Evolutionary conservation across 1,140 invertebrate genomes (phyloP).

Genomic region (Lepidotrigona ventralis): DNA sequence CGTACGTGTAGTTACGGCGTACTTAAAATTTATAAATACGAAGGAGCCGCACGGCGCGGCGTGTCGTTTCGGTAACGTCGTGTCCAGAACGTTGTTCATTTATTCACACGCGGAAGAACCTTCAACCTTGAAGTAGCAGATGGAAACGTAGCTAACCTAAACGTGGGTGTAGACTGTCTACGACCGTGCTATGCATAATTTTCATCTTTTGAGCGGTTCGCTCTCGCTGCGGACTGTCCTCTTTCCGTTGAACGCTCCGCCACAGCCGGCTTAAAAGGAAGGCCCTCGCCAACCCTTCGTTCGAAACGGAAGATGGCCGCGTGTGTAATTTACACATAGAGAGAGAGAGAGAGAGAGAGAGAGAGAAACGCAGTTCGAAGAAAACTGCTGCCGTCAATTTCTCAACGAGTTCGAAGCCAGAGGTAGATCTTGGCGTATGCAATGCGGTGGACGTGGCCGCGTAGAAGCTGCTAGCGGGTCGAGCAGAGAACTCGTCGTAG

Average conservation of each 20-base stretch:
- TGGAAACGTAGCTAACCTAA: constrained; percentile 40
- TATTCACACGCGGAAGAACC: constrained; percentile 51
- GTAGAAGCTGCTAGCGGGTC: not conserved
- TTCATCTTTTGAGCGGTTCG: constrained; percentile 1
- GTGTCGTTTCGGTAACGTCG: constrained; percentile 32
- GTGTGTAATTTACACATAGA: not conserved
- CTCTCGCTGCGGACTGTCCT: not conserved
- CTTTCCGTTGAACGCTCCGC: constrained; percentile 16
- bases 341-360: too few species aligned
- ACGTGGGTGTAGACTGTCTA: constrained; percentile 39
- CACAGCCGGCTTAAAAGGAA: not conserved
- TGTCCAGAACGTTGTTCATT: constrained; percentile 46
- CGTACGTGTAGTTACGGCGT: not conserved
- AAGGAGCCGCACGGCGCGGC: not conserved
- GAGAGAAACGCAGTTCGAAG: not conserved
- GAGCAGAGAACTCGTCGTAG: not conserved
- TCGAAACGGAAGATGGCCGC: not conserved
- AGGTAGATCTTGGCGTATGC: not conserved
- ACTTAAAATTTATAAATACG: constrained; percentile 40
- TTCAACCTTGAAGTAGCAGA: constrained; percentile 49
- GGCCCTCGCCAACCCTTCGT: not conserved
- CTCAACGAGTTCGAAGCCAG: not conserved
- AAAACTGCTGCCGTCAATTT: too few species aligned
- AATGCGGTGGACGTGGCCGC: not conserved
- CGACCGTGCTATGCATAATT: constrained; percentile 46